Evolutionary conservation across 2,888 invertebrate genomes (phyloP), one percentile per base, ranked within the genome.

Genomic region (Eupithecia insigniata): DNA sequence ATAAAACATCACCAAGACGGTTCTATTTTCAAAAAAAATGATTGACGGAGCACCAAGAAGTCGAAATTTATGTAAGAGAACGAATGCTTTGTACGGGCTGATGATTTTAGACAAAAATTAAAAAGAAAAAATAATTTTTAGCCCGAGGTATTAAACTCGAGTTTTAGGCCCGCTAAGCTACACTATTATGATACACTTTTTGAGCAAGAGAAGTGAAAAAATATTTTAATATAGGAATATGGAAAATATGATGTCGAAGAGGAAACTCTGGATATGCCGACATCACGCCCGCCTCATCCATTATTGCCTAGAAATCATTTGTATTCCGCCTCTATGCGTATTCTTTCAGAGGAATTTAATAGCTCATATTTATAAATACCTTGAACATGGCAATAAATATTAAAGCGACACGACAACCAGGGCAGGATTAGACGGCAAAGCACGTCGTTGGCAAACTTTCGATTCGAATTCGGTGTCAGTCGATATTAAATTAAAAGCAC

Each of bases 401-500:
- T 89, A 87, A 88, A 87, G 26, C 14, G 36, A 32, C 32, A 77
- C 85, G 83, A 84, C 85, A 85, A 84, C 86, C 83, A 84, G 82
- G 78, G 84, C 79, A 81, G 85, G 87, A 91, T 93, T 91, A 91
- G 88, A 85, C 84, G 84, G 84, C 93, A 85, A 87, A 82, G 87
- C 93, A 93, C 93, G 92, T 92, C 86, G 85, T 85, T 85, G 83
- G 86, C 84, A 87, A 92, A 92, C 92, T 91, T 93, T 93, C 92
- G 90, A 93, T 94, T 93, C 91, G 90, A 91, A 92, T 93, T 92
- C 91, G 92, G 88, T 93, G 93, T 93, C 92, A 92, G 92, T 90
- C 92, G 89, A 92, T 93, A 93, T 93, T 93, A 93, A 94, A 93
- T 94, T 93, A 93, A 93, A 93, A 92, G 91, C 87, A 91, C 92